phyloP scores from a whole-genome alignment of 2,888 invertebrate genomes.

The Brachyptera risi region DNA sequence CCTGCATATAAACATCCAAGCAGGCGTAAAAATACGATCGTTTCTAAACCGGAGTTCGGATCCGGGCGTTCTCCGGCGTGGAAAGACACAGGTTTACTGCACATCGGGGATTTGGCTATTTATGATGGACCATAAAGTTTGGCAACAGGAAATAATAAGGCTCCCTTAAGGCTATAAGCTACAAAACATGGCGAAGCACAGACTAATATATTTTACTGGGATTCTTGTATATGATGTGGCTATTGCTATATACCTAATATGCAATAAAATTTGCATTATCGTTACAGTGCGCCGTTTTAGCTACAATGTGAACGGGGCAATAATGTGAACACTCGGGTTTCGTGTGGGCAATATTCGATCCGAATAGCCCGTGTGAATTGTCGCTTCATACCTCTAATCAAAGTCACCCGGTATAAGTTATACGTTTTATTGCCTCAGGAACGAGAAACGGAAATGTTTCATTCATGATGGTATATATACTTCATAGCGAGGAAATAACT shows the following conservation, averaged over 20 bases:
- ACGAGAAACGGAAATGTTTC: conserved; percentile 2
- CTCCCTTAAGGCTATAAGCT: conserved; percentile 3
- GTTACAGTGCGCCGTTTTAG: background rate
- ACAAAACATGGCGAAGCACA: background rate
- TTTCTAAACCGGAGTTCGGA: background rate
- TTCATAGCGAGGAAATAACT: background rate
- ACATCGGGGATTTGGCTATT: conserved; percentile 23
- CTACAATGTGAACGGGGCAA: background rate
- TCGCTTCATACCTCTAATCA: background rate
- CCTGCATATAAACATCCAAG: too few relatives aligned
- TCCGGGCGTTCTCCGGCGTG: conserved; percentile 4
- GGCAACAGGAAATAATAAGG: conserved; percentile 24
- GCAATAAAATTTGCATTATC: conserved; percentile 17
- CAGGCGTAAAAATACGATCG: conserved; percentile 20
- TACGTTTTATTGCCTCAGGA: background rate
- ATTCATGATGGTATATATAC: background rate
- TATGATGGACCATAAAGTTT: conserved; percentile 24
- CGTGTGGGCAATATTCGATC: too few relatives aligned
- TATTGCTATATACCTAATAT: background rate
- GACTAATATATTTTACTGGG: conserved; percentile 11
- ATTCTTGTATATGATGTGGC: background rate
- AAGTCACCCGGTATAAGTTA: conserved; percentile 5
- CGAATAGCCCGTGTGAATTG: background rate
- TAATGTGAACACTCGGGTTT: too few relatives aligned
- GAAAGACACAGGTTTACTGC: conserved; percentile 21